A percentile compares a stretch with the other conserved stretches of the same genome.
Conservation (phyloP, 2,797 vertebrate genomes). For the Discoglossus pictus region DNA sequence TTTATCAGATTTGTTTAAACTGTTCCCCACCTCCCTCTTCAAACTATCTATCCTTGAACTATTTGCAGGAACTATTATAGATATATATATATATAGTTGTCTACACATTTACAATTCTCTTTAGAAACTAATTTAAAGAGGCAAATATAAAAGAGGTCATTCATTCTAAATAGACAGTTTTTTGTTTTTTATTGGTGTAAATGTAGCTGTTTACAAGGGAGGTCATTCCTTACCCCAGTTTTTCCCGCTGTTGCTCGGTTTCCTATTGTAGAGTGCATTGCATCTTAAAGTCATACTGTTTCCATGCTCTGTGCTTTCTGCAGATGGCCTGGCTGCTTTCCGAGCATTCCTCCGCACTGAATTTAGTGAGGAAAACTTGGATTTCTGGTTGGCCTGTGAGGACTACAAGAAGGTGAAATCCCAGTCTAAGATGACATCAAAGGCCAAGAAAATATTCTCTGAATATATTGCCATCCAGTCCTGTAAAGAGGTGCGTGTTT, state of each 20-base stretch:
- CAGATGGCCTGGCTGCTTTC: constrained; percentile 94
- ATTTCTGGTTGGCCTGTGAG: constrained; percentile 97
- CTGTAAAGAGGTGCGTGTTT: constrained; percentile 89
- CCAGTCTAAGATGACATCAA: constrained; percentile 93
- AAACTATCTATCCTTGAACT: too few species aligned
- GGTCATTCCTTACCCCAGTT: background rate
- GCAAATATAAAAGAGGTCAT: background rate
- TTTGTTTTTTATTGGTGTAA: background rate
- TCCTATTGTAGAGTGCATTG: too few species aligned
- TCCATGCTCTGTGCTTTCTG: background rate
- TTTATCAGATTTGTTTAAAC: too few species aligned
- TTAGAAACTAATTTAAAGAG: too few species aligned
- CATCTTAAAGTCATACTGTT: too few species aligned
- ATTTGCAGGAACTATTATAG: too few species aligned
- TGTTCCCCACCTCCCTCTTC: too few species aligned
- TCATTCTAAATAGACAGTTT: background rate
- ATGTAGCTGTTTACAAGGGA: background rate
- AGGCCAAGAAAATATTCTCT: constrained; percentile 93
- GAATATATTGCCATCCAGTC: constrained; percentile 98
- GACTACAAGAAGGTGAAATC: constrained; percentile 97
- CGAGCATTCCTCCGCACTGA: constrained; percentile 94
- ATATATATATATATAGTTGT: too few species aligned
- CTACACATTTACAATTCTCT: too few species aligned
- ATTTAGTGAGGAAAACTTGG: constrained; percentile 98
- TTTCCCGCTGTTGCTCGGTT: background rate